These are phyloP conservation scores for Trichopoda pennipes DNA, from an alignment of 2,888 invertebrate species.

Conservation along the genomic window DNA sequence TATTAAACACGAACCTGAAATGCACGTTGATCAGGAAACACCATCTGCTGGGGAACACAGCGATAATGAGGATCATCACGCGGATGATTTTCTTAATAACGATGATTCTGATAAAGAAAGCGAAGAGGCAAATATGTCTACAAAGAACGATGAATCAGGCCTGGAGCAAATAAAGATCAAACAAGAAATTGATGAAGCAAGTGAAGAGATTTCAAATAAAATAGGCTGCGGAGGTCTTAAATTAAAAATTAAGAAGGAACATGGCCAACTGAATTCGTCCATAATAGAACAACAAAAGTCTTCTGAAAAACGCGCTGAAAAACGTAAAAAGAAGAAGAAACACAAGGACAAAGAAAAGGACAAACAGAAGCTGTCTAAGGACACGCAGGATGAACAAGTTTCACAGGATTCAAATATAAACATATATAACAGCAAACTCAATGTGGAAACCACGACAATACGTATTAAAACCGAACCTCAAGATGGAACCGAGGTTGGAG, in stretches of 20 bases:
- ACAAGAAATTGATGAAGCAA: constrained; percentile 59
- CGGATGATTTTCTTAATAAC: constrained; percentile 54
- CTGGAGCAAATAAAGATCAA: constrained; percentile 60
- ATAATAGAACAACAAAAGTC: constrained; percentile 75
- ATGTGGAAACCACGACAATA: constrained; percentile 43
- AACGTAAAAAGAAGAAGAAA: constrained; percentile 77
- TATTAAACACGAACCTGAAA: constrained; percentile 79
- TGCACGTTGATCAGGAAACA: constrained; percentile 71
- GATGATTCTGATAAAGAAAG: constrained; percentile 62
- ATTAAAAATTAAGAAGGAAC: constrained; percentile 80
- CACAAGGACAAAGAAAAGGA: constrained; percentile 74
- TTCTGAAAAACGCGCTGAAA: constrained; percentile 70
- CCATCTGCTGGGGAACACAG: constrained; percentile 38
- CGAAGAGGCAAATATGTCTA: constrained; percentile 66
- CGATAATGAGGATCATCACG: constrained; percentile 47
- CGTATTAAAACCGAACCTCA: constrained; percentile 75
- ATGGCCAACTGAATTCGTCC: constrained; percentile 79
- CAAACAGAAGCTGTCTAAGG: constrained; percentile 52
- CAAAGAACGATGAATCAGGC: constrained; percentile 50
- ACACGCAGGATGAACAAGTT: constrained; percentile 61
- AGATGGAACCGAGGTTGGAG: constrained; percentile 31
- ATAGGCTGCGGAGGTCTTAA: constrained; percentile 71
- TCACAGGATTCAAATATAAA: constrained; percentile 39
- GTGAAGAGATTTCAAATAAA: constrained; percentile 71
- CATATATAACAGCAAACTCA: constrained; percentile 18